Percentiles rank a stretch among this genome's conserved stretches.
Conservation (phyloP, 1,140 invertebrate genomes). For the Augochlora pura region DNA sequence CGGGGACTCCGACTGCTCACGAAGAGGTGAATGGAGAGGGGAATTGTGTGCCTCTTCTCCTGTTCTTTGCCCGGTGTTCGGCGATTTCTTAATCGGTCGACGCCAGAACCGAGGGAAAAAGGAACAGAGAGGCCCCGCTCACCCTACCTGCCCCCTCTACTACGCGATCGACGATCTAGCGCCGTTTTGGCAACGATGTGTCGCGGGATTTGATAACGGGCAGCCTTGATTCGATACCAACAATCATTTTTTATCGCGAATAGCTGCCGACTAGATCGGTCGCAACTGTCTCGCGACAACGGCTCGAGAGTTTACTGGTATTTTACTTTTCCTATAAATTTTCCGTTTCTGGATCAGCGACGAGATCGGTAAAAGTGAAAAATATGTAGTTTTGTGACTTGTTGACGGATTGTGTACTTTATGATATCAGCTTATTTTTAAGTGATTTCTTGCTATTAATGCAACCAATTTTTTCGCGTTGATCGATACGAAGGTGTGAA, state of each 20-base stretch:
- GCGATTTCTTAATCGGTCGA: constrained; percentile 47
- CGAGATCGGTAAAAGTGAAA: too few relatives aligned
- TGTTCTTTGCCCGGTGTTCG: constrained; percentile 38
- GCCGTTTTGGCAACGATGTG: neutral
- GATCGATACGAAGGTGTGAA: too few relatives aligned
- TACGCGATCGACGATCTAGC: neutral
- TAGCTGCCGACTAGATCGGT: neutral
- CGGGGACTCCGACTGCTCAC: constrained; percentile 47
- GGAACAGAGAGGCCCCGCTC: neutral
- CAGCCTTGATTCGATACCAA: neutral
- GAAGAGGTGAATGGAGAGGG: constrained; percentile 57
- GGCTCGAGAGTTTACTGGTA: too few relatives aligned
- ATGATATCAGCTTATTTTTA: too few relatives aligned
- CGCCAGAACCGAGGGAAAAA: neutral
- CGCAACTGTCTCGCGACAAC: too few relatives aligned
- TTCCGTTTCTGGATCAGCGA: too few relatives aligned
- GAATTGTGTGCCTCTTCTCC: constrained; percentile 51
- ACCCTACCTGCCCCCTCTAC: too few relatives aligned
- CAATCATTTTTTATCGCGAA: neutral
- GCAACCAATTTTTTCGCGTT: too few relatives aligned
- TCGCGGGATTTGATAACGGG: neutral
- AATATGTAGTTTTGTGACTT: too few relatives aligned
- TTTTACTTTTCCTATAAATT: too few relatives aligned
- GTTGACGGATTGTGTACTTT: too few relatives aligned
- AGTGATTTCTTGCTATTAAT: too few relatives aligned